Conservation (phyloP, 2,113 vertebrate species). For the Plecotus auritus region DNA sequence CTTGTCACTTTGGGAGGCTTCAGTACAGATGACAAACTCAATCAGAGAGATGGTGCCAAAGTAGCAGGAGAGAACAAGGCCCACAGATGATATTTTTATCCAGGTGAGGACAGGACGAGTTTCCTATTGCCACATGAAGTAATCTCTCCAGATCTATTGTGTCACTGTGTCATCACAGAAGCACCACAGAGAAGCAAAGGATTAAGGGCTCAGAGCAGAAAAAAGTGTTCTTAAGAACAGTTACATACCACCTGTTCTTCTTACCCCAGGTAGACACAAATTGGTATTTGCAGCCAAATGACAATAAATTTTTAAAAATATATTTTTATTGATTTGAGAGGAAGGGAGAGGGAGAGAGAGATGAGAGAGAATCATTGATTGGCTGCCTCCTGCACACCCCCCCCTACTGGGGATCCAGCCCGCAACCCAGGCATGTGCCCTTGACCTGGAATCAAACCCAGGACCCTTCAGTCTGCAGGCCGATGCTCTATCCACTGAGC, state of each 20-base stretch:
- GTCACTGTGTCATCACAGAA: background rate
- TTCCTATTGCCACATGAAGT: background rate
- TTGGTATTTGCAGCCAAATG: background rate
- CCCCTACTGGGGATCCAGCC: too few species aligned
- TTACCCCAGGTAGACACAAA: background rate
- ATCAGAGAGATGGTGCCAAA: background rate
- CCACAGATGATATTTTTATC: background rate
- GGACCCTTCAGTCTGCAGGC: too few species aligned
- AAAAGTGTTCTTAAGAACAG: background rate
- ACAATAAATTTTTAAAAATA: background rate
- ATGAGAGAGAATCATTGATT: too few species aligned
- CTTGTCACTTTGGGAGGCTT: background rate
- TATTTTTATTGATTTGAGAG: too few species aligned
- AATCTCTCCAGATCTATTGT: background rate
- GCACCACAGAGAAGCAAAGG: background rate
- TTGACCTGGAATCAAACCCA: too few species aligned
- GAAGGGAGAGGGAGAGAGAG: too few species aligned
- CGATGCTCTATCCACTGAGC: too few species aligned
- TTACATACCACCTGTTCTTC: background rate
- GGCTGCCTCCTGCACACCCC: too few species aligned
- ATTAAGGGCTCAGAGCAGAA: background rate
- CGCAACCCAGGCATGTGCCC: too few species aligned
- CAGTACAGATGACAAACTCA: background rate
- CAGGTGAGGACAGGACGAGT: background rate
- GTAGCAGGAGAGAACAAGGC: background rate